Percentiles rank a stretch among this genome's conserved stretches.
Evolutionary conservation across 2,113 vertebrate genomes (phyloP).

Genomic region (Columba livia): DNA sequence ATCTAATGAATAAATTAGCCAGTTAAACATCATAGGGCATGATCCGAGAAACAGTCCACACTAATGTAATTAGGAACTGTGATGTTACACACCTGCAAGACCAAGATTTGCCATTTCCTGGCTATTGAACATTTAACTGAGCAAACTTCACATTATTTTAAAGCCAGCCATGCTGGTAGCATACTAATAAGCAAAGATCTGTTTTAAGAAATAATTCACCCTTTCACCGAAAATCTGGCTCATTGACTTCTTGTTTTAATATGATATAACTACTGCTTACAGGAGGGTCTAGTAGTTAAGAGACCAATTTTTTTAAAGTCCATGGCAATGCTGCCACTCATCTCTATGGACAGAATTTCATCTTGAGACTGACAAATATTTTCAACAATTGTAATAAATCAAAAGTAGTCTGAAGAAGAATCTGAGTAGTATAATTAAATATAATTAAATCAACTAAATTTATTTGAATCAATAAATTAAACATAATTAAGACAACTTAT

Average conservation of each 20-base stretch:
- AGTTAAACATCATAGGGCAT: background rate
- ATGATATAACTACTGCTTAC: background rate
- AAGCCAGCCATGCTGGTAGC: background rate
- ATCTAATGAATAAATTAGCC: background rate
- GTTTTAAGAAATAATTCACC: background rate
- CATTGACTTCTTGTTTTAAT: background rate
- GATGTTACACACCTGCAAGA: background rate
- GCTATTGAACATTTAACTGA: background rate
- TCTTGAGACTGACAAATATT: background rate
- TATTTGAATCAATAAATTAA: conserved; percentile 50
- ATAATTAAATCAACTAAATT: conserved; percentile 26
- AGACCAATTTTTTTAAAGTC: background rate
- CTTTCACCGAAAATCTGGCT: background rate
- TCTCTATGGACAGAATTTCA: background rate
- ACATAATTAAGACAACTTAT: conserved; percentile 2
- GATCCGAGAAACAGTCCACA: background rate
- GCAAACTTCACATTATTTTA: background rate
- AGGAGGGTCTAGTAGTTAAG: background rate
- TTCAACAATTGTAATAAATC: background rate
- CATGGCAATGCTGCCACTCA: background rate
- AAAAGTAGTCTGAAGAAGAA: background rate
- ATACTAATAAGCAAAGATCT: background rate
- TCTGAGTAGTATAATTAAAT: background rate
- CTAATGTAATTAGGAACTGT: background rate
- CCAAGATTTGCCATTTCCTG: background rate